A percentile compares a stretch with the other conserved stretches of the same genome.
phyloP scores from a whole-genome alignment of 2,113 vertebrate species.

The Beaufortia kweichowensis region DNA sequence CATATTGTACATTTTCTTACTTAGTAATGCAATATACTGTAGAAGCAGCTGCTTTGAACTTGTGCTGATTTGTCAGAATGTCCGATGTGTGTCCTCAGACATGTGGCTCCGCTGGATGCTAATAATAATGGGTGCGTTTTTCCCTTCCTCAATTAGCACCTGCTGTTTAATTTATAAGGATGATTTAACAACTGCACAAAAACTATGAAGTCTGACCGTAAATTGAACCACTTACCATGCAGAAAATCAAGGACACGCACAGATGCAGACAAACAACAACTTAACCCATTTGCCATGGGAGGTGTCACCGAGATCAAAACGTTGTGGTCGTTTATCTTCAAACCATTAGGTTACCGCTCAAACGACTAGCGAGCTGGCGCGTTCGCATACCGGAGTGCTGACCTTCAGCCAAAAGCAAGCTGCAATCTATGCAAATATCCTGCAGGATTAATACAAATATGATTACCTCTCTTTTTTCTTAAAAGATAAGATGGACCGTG shows the following conservation, averaged over 20 bases:
- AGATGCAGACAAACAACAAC: constrained; percentile 8
- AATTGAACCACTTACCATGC: constrained; percentile 59
- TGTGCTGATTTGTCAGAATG: constrained; percentile 31
- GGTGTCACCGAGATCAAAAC: not conserved
- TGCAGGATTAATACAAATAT: constrained; percentile 43
- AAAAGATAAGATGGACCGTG: constrained; percentile 38
- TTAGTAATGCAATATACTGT: not conserved
- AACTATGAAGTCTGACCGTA: constrained; percentile 63
- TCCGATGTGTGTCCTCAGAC: constrained; percentile 63
- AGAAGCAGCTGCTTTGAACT: not conserved
- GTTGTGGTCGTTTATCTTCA: constrained; percentile 23
- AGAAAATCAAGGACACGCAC: constrained; percentile 12
- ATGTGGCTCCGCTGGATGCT: constrained; percentile 65
- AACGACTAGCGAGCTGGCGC: constrained; percentile 11
- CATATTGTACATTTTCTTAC: not conserved
- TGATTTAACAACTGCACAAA: constrained; percentile 69
- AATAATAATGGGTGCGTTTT: constrained; percentile 65
- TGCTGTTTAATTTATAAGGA: constrained; percentile 72
- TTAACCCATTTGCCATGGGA: constrained; percentile 19
- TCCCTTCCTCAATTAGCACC: constrained; percentile 72
- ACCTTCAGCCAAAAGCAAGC: constrained; percentile 16
- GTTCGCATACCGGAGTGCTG: constrained; percentile 3
- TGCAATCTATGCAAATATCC: constrained; percentile 16
- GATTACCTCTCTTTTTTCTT: constrained; percentile 37
- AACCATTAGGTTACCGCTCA: not conserved